These are phyloP conservation scores for Ptychadena robeensis DNA, from an alignment of 2,797 vertebrate species.

Conservation along the genomic window DNA sequence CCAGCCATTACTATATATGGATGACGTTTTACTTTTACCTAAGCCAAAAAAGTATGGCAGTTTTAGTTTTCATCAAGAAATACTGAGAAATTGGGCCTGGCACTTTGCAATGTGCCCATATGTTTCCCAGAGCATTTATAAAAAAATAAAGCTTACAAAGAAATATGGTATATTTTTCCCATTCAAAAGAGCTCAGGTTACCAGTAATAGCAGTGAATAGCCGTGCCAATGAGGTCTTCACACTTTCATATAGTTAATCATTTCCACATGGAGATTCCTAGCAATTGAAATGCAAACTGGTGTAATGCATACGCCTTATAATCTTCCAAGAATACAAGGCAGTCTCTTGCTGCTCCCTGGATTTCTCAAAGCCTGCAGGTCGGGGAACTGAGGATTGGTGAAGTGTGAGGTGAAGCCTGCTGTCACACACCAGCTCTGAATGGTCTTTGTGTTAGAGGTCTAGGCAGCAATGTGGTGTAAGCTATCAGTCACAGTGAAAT, in stretches of 20 bases:
- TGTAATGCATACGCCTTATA: conserved; percentile 40
- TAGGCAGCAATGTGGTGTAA: not conserved
- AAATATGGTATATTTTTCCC: conserved; percentile 3
- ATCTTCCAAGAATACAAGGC: conserved; percentile 39
- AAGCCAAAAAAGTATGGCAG: not conserved
- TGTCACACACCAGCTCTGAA: conserved; percentile 24
- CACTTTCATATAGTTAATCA: conserved; percentile 54
- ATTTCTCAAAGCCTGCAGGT: conserved; percentile 22
- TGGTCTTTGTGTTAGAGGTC: conserved; percentile 19
- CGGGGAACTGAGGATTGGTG: not conserved
- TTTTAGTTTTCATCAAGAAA: not conserved
- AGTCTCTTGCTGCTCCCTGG: conserved; percentile 19
- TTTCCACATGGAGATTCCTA: conserved; percentile 41
- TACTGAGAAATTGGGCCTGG: conserved; percentile 3
- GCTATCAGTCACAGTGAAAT: not conserved
- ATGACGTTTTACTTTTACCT: not conserved
- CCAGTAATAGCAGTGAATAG: conserved; percentile 27
- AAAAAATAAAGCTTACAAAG: conserved; percentile 27
- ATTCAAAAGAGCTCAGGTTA: conserved; percentile 31
- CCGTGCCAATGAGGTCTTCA: conserved; percentile 46
- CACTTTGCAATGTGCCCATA: conserved; percentile 3
- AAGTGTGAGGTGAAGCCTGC: conserved; percentile 33
- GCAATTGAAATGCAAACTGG: conserved; percentile 38
- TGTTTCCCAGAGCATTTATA: conserved; percentile 1
- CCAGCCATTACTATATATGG: not conserved